phyloP scores from a whole-genome alignment of 2,113 vertebrate genomes.

The Platycercus adscitus region DNA sequence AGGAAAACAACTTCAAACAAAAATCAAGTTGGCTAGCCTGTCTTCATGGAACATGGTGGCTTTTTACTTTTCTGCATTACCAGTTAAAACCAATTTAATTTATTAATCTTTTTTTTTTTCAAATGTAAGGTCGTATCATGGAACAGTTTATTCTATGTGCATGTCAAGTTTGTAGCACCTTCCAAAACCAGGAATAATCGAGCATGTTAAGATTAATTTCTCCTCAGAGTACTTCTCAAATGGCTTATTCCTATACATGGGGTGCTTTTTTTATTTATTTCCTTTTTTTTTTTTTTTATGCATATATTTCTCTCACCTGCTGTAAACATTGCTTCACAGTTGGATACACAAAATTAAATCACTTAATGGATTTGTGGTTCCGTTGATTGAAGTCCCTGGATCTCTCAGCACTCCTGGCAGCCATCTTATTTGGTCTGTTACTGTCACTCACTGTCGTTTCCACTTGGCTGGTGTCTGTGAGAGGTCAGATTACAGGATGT shows the following conservation, averaged over 20 bases:
- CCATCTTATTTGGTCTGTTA: conserved; percentile 67
- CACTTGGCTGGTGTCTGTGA: conserved; percentile 64
- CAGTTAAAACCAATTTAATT: not conserved
- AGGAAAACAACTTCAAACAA: not conserved
- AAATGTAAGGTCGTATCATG: not conserved
- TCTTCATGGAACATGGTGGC: not conserved
- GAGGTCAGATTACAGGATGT: conserved; percentile 62
- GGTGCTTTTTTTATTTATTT: not conserved
- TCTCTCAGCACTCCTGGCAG: conserved; percentile 60
- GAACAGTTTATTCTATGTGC: not conserved
- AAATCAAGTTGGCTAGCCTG: not conserved
- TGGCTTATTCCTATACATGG: not conserved
- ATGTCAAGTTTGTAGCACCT: not conserved
- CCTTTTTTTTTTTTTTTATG: not conserved
- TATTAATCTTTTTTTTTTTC: not conserved
- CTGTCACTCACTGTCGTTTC: conserved; percentile 78
- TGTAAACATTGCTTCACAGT: conserved; percentile 65
- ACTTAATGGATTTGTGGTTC: conserved; percentile 75
- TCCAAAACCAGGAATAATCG: not conserved
- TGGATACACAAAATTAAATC: conserved; percentile 76
- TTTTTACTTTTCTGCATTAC: not conserved
- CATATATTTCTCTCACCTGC: not conserved
- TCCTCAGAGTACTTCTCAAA: not conserved
- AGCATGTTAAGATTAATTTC: not conserved
- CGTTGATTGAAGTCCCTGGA: conserved; percentile 71